phyloP scores from a whole-genome alignment of 2,797 vertebrate genomes.

The Oophaga sylvatica region DNA sequence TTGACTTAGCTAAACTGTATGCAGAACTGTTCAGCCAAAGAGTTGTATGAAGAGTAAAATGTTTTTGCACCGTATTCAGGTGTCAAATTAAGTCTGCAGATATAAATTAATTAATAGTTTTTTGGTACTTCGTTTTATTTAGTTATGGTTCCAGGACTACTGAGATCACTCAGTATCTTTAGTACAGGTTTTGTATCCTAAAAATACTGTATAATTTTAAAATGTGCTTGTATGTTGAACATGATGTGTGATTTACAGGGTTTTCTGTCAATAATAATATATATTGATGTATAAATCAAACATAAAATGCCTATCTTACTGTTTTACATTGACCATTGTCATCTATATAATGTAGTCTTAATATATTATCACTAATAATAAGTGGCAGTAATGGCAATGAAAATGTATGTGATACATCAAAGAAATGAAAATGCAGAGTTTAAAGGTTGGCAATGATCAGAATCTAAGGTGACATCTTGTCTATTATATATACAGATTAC shows the following conservation, averaged over 20 bases:
- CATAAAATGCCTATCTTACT: neutral
- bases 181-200: too few species aligned
- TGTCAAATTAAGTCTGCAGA: neutral
- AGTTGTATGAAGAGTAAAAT: neutral
- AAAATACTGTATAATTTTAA: neutral
- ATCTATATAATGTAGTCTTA: neutral
- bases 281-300: neutral
- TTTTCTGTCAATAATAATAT: neutral
- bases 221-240: neutral
- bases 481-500: neutral
- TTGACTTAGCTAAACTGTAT: neutral
- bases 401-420: neutral
- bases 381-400: neutral
- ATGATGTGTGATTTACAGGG: neutral
- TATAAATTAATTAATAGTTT: neutral
- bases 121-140: neutral
- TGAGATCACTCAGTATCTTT: too few species aligned
- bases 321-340: neutral
- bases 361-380: neutral
- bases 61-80: neutral
- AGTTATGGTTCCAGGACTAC: too few species aligned
- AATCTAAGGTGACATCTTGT: neutral
- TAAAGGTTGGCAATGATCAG: neutral
- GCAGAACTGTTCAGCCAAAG: neutral
- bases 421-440: neutral